Conservation (phyloP, 2,888 invertebrate species). For the Tenthredo livida region DNA sequence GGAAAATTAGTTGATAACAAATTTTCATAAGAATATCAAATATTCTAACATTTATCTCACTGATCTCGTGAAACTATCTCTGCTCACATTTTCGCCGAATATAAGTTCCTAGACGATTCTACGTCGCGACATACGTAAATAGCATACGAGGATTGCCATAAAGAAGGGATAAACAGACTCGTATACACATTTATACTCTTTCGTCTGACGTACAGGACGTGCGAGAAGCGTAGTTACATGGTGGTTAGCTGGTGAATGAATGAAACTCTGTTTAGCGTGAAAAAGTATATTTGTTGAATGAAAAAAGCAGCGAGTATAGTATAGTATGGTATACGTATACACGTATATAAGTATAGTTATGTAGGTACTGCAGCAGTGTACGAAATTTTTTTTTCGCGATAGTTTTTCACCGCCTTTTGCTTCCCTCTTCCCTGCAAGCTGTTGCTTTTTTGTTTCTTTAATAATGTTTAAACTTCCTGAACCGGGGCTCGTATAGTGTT, state of each 20-base stretch:
- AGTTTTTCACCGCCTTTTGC: background rate
- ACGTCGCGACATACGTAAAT: background rate
- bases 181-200: background rate
- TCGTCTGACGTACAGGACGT: slow-evolving; percentile 33
- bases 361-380: background rate
- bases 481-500: background rate
- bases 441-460: background rate
- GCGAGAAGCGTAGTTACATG: background rate
- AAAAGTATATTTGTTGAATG: slow-evolving; percentile 31
- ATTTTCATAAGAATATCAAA: too few relatives aligned
- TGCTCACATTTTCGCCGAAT: background rate
- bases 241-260: slow-evolving; percentile 23
- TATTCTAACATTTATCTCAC: background rate
- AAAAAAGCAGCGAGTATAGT: background rate
- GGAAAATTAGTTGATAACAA: background rate
- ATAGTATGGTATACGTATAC: background rate
- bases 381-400: slow-evolving; percentile 12
- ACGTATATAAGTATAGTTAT: too few relatives aligned
- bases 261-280: slow-evolving; percentile 49
- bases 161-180: background rate
- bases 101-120: background rate
- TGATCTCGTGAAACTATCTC: background rate
- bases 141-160: background rate
- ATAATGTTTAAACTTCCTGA: background rate
- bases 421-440: background rate